phyloP scores from a whole-genome alignment of 2,888 invertebrate species.

The Tetragonisca angustula region DNA sequence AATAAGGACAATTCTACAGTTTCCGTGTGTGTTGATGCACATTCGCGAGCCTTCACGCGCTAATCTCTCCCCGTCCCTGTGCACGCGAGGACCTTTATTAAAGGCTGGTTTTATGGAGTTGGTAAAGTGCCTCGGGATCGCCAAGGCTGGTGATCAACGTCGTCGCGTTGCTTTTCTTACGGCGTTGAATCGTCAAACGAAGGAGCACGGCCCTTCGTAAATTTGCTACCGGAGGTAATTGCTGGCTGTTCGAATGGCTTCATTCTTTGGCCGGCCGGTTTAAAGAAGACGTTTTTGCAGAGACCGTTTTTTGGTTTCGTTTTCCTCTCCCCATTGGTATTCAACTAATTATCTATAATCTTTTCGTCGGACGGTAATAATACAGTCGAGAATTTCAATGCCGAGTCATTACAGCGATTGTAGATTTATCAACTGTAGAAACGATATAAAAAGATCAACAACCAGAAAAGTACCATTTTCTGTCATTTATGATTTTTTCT shows the following conservation, averaged over 20 bases:
- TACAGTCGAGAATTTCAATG: background rate
- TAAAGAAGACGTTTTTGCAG: background rate
- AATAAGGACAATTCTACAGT: conserved; percentile 2
- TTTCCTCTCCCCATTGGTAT: background rate
- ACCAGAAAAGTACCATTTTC: too few species aligned
- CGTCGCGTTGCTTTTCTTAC: conserved; percentile 13
- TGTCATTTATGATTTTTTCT: too few species aligned
- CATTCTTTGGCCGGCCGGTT: conserved; percentile 2
- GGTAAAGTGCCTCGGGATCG: background rate
- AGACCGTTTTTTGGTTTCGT: too few species aligned
- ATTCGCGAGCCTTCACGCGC: conserved; percentile 13
- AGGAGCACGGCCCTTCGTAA: background rate
- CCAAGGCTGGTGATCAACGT: conserved; percentile 34
- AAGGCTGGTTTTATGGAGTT: conserved; percentile 31
- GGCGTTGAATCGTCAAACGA: conserved; percentile 3
- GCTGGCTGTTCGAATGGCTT: background rate
- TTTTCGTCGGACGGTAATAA: background rate
- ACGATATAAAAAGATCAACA: background rate
- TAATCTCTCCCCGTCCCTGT: conserved; percentile 27
- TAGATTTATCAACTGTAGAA: background rate
- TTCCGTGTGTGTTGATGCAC: conserved; percentile 2
- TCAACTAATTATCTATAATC: background rate
- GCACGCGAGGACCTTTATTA: conserved; percentile 15
- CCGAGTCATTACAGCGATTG: background rate
- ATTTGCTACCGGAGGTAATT: conserved; percentile 28